phyloP scores from a whole-genome alignment of 2,113 vertebrate genomes.

The Phalacrocorax brasilianus region DNA sequence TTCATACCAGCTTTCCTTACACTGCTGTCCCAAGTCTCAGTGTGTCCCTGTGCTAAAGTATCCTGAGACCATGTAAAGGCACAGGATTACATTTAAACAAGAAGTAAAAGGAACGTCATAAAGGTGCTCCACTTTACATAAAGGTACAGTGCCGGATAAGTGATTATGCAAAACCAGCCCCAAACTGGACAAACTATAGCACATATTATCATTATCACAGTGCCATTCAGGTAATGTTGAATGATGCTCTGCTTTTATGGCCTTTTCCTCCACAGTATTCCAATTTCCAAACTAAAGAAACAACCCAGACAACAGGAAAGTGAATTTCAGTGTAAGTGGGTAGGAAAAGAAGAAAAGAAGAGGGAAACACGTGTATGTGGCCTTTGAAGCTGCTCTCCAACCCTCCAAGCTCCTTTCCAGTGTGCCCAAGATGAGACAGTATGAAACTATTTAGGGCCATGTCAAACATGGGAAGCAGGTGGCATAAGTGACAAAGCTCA shows the following conservation, averaged over 20 bases:
- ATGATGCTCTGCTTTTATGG: background rate
- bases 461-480: slow-evolving; percentile 14
- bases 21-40: background rate
- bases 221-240: background rate
- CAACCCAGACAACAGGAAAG: background rate
- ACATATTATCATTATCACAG: background rate
- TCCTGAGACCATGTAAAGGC: background rate
- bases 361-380: accelerated
- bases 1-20: background rate
- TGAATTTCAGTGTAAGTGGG: background rate
- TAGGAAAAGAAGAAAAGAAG: background rate
- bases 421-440: background rate
- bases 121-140: background rate
- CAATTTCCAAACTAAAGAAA: background rate
- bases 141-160: background rate
- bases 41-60: background rate
- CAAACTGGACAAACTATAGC: background rate
- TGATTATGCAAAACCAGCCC: background rate
- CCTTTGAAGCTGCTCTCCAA: background rate
- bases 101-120: background rate
- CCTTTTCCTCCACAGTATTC: background rate
- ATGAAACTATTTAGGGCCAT: background rate
- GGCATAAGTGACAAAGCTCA: background rate
- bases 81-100: background rate
- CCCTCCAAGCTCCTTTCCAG: background rate